Evolutionary conservation across 2,888 invertebrate species (phyloP), one percentile per base, ranked within the genome.

Genomic region (Leptopilina myrica): DNA sequence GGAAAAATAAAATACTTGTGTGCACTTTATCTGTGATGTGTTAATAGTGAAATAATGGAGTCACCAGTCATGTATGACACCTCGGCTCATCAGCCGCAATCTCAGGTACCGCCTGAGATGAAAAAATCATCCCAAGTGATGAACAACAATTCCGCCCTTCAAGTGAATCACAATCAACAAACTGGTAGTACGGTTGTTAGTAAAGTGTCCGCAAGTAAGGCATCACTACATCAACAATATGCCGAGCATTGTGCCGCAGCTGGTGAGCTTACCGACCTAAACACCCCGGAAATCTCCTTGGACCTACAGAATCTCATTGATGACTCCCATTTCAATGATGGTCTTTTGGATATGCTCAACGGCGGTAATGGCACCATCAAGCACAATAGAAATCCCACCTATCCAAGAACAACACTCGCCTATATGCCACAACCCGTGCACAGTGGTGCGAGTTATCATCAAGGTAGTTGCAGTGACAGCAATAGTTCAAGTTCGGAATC

Each of bases 401-500:
- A 88, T 90, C 86, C 82, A n/a, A 81, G 86, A 79, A 86, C 87
- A 33, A 85, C 84, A 88, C 91, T 97, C 80, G 96, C 97, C 20
- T 97, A 97, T 89, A 97, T 98, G 97, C 98, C 98, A 0, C 98
- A 98, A 92, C 97, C 97, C 26, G 97, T 97, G 5, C 97, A 97
- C 91, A 96, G 95, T 81, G 96, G 96, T 11, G 95, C 95, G 8
- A 93, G 92, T 20, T 92, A 93, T 43, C 94, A 94, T 14, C 95
- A 94, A 86, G 88, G 92, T 0, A 92, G 93, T 82, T 93, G 93
- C 87, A 93, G 93, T 87, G 93, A 93, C 86, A 94, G 93, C 86
- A 93, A 93, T 82, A 93, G 93, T 77, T 92, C 93, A 76, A 94
- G 95, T 82, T 95, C 95, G 66, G 96, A 96, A 83, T 94, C 95